A percentile compares a stretch with the other conserved stretches of the same genome.
phyloP scores from a whole-genome alignment of 2,797 vertebrate species.

The Lithobates pipiens region DNA sequence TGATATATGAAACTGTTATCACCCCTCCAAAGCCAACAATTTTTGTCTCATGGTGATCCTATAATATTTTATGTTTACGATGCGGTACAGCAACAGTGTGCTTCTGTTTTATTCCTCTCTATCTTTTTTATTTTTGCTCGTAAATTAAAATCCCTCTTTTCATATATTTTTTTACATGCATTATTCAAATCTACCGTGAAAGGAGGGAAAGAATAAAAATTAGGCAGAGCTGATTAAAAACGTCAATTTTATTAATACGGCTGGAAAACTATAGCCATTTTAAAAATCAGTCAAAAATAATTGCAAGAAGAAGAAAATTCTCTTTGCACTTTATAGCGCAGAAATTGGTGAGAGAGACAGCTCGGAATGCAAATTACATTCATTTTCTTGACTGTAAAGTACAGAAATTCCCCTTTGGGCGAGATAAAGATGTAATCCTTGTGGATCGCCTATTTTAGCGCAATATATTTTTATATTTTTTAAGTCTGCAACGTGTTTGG shows the following conservation, averaged over 20 bases:
- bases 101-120: slow-evolving; percentile 28
- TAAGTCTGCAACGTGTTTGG: slow-evolving; percentile 23
- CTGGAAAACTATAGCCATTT: slow-evolving; percentile 51
- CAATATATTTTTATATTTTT: slow-evolving; percentile 49
- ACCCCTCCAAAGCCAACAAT: not conserved
- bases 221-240: slow-evolving; percentile 48
- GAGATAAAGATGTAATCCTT: slow-evolving; percentile 53
- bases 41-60: slow-evolving; percentile 4
- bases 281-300: slow-evolving; percentile 57
- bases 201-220: slow-evolving; percentile 44
- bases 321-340: slow-evolving; percentile 45
- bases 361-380: slow-evolving; percentile 54
- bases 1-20: no score
- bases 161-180: not conserved
- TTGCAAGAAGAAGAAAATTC: slow-evolving; percentile 52
- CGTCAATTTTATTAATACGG: slow-evolving; percentile 50
- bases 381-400: slow-evolving; percentile 53
- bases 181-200: slow-evolving; percentile 31
- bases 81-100: not conserved
- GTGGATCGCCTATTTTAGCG: slow-evolving; percentile 47
- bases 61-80: slow-evolving; percentile 39
- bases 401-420: slow-evolving; percentile 48
- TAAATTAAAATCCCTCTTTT: slow-evolving; percentile 21
- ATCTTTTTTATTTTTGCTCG: slow-evolving; percentile 10
- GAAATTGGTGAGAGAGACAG: not conserved